A percentile compares a stretch with the other conserved stretches of the same genome.
Conservation (phyloP, 2,888 invertebrate species). For the Mesochorus sp. region DNA sequence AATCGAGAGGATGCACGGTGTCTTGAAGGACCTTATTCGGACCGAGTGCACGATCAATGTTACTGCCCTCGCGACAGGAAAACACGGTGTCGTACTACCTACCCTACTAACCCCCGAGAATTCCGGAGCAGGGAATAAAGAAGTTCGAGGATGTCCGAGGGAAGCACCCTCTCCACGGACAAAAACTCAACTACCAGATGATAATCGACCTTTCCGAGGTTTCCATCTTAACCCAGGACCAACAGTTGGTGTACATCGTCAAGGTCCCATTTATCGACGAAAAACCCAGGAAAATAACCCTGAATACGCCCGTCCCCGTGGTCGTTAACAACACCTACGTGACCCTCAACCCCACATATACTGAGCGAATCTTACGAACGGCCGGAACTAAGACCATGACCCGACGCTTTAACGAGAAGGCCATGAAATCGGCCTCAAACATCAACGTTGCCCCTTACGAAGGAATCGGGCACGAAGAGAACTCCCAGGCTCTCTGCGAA, state of each 20-base stretch:
- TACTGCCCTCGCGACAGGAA: background rate
- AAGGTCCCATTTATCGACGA: background rate
- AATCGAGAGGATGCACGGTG: slow-evolving; percentile 32
- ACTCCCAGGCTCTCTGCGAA: background rate
- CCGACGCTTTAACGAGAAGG: background rate
- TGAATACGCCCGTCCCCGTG: background rate
- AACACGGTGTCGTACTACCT: slow-evolving; percentile 5
- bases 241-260: slow-evolving; percentile 5
- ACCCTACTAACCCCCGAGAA: background rate
- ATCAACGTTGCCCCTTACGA: background rate
- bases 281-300: background rate
- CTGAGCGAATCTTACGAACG: slow-evolving; percentile 3
- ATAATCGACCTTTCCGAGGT: slow-evolving; percentile 8
- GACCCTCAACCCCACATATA: background rate
- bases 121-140: background rate
- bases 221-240: background rate
- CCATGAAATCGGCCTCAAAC: background rate
- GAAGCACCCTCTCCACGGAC: background rate
- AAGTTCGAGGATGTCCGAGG: background rate
- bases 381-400: background rate
- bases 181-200: background rate
- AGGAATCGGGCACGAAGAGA: background rate
- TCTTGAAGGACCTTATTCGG: slow-evolving; percentile 29
- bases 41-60: background rate
- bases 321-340: background rate